Conservation (phyloP, 2,888 invertebrate genomes). For the Malachius bipustulatus region DNA sequence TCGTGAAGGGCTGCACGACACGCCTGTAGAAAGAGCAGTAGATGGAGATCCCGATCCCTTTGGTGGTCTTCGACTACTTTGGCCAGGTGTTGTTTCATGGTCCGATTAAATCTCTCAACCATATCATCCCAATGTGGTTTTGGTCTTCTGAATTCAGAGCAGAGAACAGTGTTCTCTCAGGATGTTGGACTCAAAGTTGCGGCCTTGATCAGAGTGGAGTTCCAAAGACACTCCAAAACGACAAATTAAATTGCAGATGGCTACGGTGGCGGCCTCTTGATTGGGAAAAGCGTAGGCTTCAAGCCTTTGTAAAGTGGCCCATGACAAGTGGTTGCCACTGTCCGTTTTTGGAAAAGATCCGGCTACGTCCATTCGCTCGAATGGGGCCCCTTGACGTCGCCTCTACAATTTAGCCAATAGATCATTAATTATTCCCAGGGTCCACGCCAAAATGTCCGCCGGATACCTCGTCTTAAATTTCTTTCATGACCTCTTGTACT, state of each 20-base stretch:
- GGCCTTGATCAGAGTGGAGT: constrained; percentile 3
- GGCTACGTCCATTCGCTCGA: constrained; percentile 17
- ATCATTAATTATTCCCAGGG: constrained; percentile 3
- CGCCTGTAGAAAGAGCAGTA: background rate
- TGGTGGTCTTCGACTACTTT: background rate
- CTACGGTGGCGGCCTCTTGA: background rate
- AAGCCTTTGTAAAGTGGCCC: constrained; percentile 4
- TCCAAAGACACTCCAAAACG: constrained; percentile 7
- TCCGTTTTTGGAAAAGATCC: no score
- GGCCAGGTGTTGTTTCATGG: constrained; percentile 4
- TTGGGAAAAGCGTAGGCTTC: constrained; percentile 1
- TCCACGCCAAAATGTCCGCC: no score
- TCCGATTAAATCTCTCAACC: no score
- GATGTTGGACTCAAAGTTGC: constrained; percentile 2
- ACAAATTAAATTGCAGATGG: background rate
- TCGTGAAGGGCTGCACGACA: background rate
- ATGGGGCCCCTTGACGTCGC: constrained; percentile 12
- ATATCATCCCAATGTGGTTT: background rate
- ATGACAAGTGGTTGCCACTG: background rate
- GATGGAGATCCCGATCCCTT: no score
- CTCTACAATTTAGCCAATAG: constrained; percentile 5
- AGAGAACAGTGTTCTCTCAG: background rate
- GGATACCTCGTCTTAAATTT: no score
- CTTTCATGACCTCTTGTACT: no score
- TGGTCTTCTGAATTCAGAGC: constrained; percentile 1